Conservation (phyloP, 1,140 invertebrate species). For the Cydia amplana region DNA sequence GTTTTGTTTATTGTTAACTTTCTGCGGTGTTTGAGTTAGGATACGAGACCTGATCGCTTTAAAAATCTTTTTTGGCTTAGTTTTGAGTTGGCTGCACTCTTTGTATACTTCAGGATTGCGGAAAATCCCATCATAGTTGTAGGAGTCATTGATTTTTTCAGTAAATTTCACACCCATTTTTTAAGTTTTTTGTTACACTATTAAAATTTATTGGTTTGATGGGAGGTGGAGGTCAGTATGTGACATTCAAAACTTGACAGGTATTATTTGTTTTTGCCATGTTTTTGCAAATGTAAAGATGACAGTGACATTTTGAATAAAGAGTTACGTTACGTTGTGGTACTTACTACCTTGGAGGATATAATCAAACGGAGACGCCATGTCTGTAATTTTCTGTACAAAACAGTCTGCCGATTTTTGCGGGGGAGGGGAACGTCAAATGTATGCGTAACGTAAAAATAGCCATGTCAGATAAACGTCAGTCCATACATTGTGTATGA, state of each 20-base stretch:
- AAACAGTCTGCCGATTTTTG: too few species aligned
- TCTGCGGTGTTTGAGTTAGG: slow-evolving; percentile 15
- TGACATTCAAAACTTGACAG: not conserved
- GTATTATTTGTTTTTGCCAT: not conserved
- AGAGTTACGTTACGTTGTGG: too few species aligned
- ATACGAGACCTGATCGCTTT: not conserved
- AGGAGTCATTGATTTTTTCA: not conserved
- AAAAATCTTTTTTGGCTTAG: slow-evolving; percentile 32
- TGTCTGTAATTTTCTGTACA: too few species aligned
- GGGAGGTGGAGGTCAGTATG: not conserved
- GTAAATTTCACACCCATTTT: slow-evolving; percentile 7
- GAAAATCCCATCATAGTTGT: slow-evolving; percentile 31
- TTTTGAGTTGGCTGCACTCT: slow-evolving; percentile 54
- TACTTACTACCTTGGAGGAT: too few species aligned
- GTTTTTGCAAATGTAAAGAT: not conserved
- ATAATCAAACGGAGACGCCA: too few species aligned
- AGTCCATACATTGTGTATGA: too few species aligned
- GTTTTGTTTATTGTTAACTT: not conserved
- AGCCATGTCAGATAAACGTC: too few species aligned
- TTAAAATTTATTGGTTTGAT: not conserved
- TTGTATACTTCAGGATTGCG: slow-evolving; percentile 50
- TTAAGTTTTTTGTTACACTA: slow-evolving; percentile 37
- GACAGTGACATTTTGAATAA: not conserved
- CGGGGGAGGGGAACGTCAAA: too few species aligned
- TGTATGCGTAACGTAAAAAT: too few species aligned